A percentile compares a stretch with the other conserved stretches of the same genome.
phyloP scores from a whole-genome alignment of 2,113 vertebrate genomes.

The Orthochromis indermauri region DNA sequence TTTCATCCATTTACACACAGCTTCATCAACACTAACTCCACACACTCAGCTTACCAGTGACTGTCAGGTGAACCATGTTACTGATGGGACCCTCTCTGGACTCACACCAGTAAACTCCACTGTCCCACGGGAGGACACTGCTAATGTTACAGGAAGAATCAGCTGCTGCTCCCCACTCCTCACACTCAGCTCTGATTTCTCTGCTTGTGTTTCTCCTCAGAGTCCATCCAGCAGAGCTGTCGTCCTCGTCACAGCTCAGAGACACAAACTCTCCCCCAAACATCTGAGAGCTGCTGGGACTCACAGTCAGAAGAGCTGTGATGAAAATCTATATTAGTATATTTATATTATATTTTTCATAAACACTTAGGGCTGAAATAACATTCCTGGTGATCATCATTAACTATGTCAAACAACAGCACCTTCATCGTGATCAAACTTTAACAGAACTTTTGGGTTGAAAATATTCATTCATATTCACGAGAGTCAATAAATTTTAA shows the following conservation, averaged over 20 bases:
- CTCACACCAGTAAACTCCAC: background rate
- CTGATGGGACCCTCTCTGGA: too few species aligned
- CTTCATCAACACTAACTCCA: too few species aligned
- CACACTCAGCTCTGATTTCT: background rate
- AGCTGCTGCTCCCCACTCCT: rapidly evolving
- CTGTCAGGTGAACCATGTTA: too few species aligned
- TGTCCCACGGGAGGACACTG: rapidly evolving
- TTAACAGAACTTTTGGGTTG: background rate
- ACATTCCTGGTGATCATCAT: background rate
- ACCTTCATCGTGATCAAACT: rapidly evolving
- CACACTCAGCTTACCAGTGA: too few species aligned
- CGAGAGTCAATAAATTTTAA: background rate
- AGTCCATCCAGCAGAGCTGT: background rate
- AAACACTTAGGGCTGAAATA: background rate
- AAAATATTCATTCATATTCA: background rate
- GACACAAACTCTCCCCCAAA: rapidly evolving
- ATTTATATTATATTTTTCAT: background rate
- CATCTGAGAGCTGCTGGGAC: background rate
- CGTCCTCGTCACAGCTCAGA: rapidly evolving
- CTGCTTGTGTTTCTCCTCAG: background rate
- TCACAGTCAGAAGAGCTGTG: background rate
- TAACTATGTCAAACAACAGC: background rate
- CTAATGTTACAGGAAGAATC: background rate
- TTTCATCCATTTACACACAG: too few species aligned
- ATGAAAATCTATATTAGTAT: background rate